These are phyloP conservation scores for Latrodectus hesperus DNA, from an alignment of 2,888 invertebrate genomes.

Conservation along the genomic window DNA sequence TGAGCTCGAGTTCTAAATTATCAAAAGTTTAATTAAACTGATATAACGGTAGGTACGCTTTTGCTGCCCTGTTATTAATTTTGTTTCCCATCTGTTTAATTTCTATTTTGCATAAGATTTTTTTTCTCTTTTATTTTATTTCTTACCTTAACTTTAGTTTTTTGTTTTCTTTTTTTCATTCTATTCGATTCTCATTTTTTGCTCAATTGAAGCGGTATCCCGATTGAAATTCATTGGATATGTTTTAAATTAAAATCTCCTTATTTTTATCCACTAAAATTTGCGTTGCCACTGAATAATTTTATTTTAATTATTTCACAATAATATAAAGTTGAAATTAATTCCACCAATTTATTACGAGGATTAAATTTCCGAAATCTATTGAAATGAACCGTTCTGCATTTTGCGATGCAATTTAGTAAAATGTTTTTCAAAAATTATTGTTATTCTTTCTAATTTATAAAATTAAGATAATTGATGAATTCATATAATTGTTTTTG, in stretches of 20 bases:
- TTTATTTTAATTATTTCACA: slow-evolving; percentile 1
- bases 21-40: slow-evolving; percentile 69
- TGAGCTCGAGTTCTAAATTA: slow-evolving; percentile 68
- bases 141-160: slow-evolving; percentile 9
- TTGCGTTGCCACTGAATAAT: slow-evolving; percentile 17
- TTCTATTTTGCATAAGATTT: slow-evolving; percentile 45
- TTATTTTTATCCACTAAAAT: too few relatives aligned
- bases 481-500: too few relatives aligned
- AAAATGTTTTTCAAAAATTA: too few relatives aligned
- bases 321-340: neutral
- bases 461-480: too few relatives aligned
- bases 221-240: slow-evolving; percentile 42
- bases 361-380: too few relatives aligned
- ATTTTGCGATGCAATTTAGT: too few relatives aligned
- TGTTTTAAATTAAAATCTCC: slow-evolving; percentile 50
- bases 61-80: slow-evolving; percentile 60
- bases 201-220: slow-evolving; percentile 9
- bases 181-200: slow-evolving; percentile 3
- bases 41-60: slow-evolving; percentile 52
- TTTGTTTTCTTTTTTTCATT: slow-evolving; percentile 16
- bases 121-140: slow-evolving; percentile 43
- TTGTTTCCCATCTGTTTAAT: slow-evolving; percentile 27
- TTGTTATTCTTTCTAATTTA: too few relatives aligned
- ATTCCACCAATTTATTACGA: too few relatives aligned
- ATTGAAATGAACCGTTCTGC: too few relatives aligned